Percentiles rank a stretch among this genome's conserved stretches.
Evolutionary conservation across 2,888 invertebrate species (phyloP).

Genomic region (Maniola hyperantus): DNA sequence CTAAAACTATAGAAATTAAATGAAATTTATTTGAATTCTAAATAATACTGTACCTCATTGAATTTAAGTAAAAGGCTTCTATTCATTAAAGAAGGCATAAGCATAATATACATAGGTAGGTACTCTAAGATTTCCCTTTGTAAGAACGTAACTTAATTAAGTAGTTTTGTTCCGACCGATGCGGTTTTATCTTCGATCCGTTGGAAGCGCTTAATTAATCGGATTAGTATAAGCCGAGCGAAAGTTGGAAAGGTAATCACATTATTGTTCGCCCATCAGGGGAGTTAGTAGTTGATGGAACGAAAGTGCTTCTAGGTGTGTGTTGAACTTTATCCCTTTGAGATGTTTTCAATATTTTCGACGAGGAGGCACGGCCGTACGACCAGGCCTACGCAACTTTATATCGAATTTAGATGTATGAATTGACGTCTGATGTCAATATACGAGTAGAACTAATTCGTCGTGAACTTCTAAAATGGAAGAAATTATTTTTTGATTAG

Average conservation of each 20-base stretch:
- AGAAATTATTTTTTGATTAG: no score
- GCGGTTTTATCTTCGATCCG: conserved; percentile 1
- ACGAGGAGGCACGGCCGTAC: not conserved
- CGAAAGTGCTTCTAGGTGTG: not conserved
- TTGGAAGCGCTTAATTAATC: conserved; percentile 12
- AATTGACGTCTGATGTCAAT: no score
- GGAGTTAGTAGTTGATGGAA: not conserved
- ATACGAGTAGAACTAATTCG: no score
- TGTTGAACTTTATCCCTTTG: not conserved
- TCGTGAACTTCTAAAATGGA: no score
- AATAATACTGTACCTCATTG: no score
- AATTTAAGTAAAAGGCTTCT: not conserved
- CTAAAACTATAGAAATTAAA: no score
- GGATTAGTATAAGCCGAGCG: conserved; percentile 7
- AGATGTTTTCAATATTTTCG: not conserved
- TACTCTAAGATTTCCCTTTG: not conserved
- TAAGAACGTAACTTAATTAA: not conserved
- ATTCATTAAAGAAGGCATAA: not conserved
- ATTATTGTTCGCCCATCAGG: conserved; percentile 5
- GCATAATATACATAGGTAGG: not conserved
- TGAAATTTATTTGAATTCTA: no score
- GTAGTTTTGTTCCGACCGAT: not conserved
- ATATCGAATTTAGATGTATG: no score
- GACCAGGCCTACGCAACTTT: no score
- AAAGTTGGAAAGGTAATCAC: conserved; percentile 19